Evolutionary conservation across 2,797 vertebrate species (phyloP).

Genomic region (Cetoscarus ocellatus): DNA sequence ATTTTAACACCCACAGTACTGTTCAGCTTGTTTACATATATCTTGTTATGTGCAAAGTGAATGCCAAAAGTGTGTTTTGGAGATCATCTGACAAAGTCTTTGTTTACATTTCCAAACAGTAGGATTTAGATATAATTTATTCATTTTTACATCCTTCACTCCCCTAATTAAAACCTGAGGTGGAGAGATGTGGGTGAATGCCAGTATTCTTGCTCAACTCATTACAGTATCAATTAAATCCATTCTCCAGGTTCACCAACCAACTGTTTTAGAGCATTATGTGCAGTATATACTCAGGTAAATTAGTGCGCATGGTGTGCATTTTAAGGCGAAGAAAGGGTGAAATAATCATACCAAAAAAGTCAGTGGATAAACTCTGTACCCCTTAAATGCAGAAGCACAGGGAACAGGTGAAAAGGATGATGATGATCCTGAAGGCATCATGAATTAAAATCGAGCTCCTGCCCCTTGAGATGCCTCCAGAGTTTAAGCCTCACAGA

Average conservation of each 20-base stretch:
- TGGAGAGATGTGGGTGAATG: neutral
- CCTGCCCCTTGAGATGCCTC: slow-evolving; percentile 30
- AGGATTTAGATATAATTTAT: neutral
- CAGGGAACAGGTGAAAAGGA: neutral
- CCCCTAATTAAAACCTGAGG: neutral
- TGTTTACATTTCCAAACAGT: neutral
- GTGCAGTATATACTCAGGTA: too few relatives aligned
- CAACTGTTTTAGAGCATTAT: too few relatives aligned
- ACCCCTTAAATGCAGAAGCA: slow-evolving; percentile 2
- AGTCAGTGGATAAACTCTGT: neutral
- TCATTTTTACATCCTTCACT: neutral
- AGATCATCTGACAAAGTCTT: neutral
- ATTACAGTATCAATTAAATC: neutral
- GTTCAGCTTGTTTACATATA: neutral
- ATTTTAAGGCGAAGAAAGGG: slow-evolving; percentile 5
- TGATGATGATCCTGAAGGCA: slow-evolving; percentile 20
- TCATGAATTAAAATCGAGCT: slow-evolving; percentile 17
- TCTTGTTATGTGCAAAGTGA: neutral
- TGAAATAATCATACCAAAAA: slow-evolving; percentile 1
- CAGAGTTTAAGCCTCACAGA: slow-evolving; percentile 21
- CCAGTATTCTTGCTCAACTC: neutral
- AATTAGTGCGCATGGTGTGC: neutral
- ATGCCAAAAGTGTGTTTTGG: neutral
- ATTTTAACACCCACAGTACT: neutral
- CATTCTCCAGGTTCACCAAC: neutral